Base-by-base conservation (phyloP, 2,888 invertebrate genomes). In the Ophioninae sp. region DNA sequence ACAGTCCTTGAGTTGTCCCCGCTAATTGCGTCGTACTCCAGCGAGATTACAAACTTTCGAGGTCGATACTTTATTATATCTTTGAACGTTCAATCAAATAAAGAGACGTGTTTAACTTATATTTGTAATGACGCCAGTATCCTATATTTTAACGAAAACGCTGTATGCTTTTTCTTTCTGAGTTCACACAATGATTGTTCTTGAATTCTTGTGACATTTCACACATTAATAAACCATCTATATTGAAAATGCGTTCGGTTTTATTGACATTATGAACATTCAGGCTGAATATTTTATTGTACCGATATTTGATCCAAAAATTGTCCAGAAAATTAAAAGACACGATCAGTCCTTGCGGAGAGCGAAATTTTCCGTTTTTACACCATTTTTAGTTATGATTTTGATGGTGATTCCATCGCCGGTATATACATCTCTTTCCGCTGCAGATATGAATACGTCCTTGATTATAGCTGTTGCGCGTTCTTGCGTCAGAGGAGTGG, bases 361-460 rank as follows among this genome's bases (percentile, higher is more conserved):
- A 83, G 95, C 95, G 93, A 97, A 97, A 7, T 88, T 92, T 87
- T 95, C 96, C 91, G 95, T 95, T 91, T 95, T 95, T 82, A 97
- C 95, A 0, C 98, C 99, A 93, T 96, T 96, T 88, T 97, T 97
- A 22, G 98, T 98, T 87, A 99, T 97, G 84, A 98, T 94, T 88
- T 97, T 95, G 87, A 99, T 96, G 83, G 95, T 94, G 87, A 99
- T 96, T 81, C 96, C 96, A 94, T 99, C 99, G 71, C 99, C 99
- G 81, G 99, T 99, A 90, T 98, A 97, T 90, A 99, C 99, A 92
- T 99, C 99, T 91, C 99, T 95, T 92, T 99, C 99, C 0, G 99
- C 98, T 5, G 99, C 99, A 77, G 99, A 98, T 88, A 98, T 98
- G 92, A 99, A 99, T 0, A 98, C 97, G 94, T 99, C 99, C 90